Base-by-base conservation (phyloP, 2,113 vertebrate genomes). In the Emydocephalus ijimae region DNA sequence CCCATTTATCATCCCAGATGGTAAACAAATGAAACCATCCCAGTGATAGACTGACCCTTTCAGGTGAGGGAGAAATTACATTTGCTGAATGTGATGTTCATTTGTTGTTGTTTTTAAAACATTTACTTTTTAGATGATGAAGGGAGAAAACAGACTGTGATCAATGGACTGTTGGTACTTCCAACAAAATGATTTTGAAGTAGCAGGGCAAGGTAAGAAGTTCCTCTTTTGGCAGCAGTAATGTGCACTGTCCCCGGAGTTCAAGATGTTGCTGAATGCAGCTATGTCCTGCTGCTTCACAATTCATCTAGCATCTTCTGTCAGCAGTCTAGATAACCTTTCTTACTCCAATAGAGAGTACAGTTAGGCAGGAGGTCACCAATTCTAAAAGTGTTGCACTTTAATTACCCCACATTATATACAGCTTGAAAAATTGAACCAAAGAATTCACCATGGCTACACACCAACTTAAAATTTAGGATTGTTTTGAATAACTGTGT, bases 191-290 rank as follows among this genome's bases (percentile, higher is more conserved):
- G 34, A 18, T 90, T 87, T 92, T 64, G 48, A 92, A 92, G 69
- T 21, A 57, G 48, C 10, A 24, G 55, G 26, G 64, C 56, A 11
- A 7, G 9, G 10, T 87, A 92, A 85, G 54, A 85, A 8, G 86
- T 3, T 89, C 85, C 23, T 61, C 6, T 48, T 90, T 91, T 12
- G 81, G 50, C 12, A 64, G 88, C 52, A 9, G 11, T 2, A 1
- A 0, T 0, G 69, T 24, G 1, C 0, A 2, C 50, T 20, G 0
- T n/a, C 48, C 0, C 0, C 5, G 55, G 3, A 69, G 0, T 92
- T 45, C 93, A 50, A 21, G 0, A 39, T 4, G 0, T 0, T 64
- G 29, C 64, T 86, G 87, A 55, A 1, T 0, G 0, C 12, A 1
- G 14, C 24, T 69, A 2, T 12, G 21, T 48, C 64, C 55, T 87